Evolutionary conservation across 2,797 vertebrate genomes (phyloP), one percentile per base, ranked within the genome.

Genomic region (Acanthiza pusilla): DNA sequence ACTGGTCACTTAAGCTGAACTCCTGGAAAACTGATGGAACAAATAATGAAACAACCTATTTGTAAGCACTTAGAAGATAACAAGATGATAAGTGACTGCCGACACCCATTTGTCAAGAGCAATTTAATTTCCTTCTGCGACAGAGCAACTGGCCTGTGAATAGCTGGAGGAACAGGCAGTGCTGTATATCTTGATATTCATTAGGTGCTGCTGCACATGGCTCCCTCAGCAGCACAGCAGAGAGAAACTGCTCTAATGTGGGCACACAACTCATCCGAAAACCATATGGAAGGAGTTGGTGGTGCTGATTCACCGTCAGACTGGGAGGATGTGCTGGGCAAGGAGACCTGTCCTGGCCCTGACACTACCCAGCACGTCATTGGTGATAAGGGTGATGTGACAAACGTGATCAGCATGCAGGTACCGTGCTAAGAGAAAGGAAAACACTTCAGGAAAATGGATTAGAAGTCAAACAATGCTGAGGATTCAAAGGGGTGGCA

Each of bases 81-180:
- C 93, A 85, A 96, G 94, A 96, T 96, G 96, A 94, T 95, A 95
- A 96, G 94, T 84, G 95, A 96, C 89, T 94, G 93, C 79, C 12
- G 54, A 94, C 94, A 92, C 79, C 36, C 7, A 94, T 96, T 96
- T 94, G 95, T 96, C 96, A 94, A 78, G 93, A 94, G 62, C 91
- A 94, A 96, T 96, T 94, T 95, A 73, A 95, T 93, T 96, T 93
- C 79, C 95, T 88, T 55, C 89, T 91, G 66, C 3, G 18, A 89
- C 85, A 89, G 72, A 91, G 82, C 25, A 94, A 90, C 61, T 18
- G 85, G 94, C 42, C 96, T 94, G 95, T 48, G 85, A 90, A 75
- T 36, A 68, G 94, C 85, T 78, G 93, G 72, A 50, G 95, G 65
- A 88, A 73, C 82, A 74, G 89, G 14, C 55, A 71, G 94, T 5